Conservation (phyloP, 2,113 vertebrate species). For the Oreochromis tanganicae region DNA sequence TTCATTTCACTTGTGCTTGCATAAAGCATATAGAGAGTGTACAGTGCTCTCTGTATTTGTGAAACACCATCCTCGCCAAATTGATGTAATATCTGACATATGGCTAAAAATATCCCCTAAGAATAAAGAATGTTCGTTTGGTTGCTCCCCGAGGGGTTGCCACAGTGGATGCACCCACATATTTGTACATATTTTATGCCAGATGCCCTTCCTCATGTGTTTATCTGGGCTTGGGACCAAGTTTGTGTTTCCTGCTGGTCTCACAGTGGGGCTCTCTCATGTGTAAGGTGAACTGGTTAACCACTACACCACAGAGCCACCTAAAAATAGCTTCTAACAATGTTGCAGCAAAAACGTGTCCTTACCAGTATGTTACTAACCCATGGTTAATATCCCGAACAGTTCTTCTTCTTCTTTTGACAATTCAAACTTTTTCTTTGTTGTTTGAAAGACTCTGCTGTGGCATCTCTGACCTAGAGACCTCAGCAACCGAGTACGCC, state of each 20-base stretch:
- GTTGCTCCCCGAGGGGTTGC: not conserved
- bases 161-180: not conserved
- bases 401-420: not conserved
- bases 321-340: not conserved
- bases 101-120: not conserved
- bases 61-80: not conserved
- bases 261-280: not conserved
- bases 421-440: not conserved
- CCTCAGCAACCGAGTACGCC: conserved; percentile 4
- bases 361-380: not conserved
- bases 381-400: not conserved
- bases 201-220: not conserved
- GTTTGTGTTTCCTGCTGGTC: not conserved
- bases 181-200: not conserved
- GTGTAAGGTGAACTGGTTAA: not conserved
- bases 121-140: not conserved
- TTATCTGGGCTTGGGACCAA: not conserved
- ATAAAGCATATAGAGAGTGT: not conserved
- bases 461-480: conserved; percentile 4
- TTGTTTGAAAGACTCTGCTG: not conserved
- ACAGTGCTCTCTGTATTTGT: not conserved
- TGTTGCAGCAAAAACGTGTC: not conserved
- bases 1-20: not conserved
- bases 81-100: not conserved
- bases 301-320: not conserved